A percentile compares a stretch with the other conserved stretches of the same genome.
phyloP scores from a whole-genome alignment of 2,113 vertebrate species.

The Nipponia nippon region DNA sequence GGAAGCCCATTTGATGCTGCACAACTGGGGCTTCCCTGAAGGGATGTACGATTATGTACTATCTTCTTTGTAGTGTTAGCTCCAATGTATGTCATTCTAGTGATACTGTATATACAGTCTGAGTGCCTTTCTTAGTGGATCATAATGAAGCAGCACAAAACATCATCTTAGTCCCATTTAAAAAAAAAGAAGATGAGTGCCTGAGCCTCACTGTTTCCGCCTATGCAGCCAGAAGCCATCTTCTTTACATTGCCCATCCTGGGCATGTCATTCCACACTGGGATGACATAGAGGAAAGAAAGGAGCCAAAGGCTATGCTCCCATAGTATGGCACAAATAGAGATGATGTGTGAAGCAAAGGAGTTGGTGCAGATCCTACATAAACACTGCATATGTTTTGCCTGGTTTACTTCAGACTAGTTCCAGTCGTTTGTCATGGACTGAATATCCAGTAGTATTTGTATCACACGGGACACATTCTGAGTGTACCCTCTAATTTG shows the following conservation, averaged over 20 bases:
- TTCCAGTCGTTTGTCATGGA: neutral
- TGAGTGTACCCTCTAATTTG: neutral
- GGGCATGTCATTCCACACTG: too few species aligned
- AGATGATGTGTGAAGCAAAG: neutral
- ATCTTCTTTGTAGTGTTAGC: neutral
- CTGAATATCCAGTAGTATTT: neutral
- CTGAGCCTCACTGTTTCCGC: neutral
- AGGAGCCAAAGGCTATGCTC: neutral
- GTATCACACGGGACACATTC: neutral
- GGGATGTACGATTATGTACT: too few species aligned
- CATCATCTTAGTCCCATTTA: neutral
- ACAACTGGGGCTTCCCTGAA: neutral
- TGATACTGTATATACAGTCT: neutral
- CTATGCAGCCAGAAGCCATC: neutral
- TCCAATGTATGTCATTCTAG: neutral
- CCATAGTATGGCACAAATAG: neutral
- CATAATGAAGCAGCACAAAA: neutral
- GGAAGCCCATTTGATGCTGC: neutral
- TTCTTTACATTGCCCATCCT: neutral
- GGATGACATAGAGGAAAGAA: neutral
- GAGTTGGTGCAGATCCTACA: neutral
- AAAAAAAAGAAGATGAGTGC: neutral
- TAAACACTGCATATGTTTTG: too few species aligned
- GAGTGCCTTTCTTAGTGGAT: neutral
- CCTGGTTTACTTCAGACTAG: neutral